A percentile compares a stretch with the other conserved stretches of the same genome.
These are phyloP conservation scores for Glossophaga mutica DNA, from an alignment of 2,797 vertebrate species.

Conservation along the genomic window DNA sequence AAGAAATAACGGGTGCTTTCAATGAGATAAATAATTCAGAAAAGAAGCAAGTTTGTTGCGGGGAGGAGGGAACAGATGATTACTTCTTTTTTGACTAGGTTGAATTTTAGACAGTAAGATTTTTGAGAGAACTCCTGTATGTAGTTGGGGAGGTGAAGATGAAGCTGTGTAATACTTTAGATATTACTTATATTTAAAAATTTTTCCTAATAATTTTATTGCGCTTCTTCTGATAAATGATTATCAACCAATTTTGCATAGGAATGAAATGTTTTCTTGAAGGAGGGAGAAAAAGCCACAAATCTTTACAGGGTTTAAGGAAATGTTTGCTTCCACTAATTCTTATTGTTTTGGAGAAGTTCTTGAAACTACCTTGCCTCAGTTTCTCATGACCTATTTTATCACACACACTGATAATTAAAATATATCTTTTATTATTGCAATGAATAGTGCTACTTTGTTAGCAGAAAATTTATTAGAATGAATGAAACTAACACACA, in stretches of 20 bases:
- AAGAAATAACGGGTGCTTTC: neutral
- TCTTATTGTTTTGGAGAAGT: neutral
- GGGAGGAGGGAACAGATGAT: neutral
- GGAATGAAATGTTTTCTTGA: neutral
- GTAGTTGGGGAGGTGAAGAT: neutral
- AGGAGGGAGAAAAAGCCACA: neutral
- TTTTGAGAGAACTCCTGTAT: neutral
- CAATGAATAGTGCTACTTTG: neutral
- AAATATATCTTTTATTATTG: neutral
- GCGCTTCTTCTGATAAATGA: neutral
- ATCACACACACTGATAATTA: neutral
- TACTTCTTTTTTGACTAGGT: neutral
- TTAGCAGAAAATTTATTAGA: neutral
- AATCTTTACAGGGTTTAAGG: neutral
- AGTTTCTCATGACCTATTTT: neutral
- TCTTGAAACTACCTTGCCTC: constrained; percentile 24
- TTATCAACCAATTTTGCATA: neutral
- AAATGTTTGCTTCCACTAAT: neutral
- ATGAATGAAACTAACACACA: neutral
- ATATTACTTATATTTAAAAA: neutral
- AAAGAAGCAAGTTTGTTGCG: neutral
- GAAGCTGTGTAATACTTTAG: neutral
- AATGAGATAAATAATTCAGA: neutral
- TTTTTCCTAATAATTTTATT: neutral
- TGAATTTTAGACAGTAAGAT: neutral